Conservation (phyloP, 1,140 invertebrate species). For the Rhopalosiphum padi region DNA sequence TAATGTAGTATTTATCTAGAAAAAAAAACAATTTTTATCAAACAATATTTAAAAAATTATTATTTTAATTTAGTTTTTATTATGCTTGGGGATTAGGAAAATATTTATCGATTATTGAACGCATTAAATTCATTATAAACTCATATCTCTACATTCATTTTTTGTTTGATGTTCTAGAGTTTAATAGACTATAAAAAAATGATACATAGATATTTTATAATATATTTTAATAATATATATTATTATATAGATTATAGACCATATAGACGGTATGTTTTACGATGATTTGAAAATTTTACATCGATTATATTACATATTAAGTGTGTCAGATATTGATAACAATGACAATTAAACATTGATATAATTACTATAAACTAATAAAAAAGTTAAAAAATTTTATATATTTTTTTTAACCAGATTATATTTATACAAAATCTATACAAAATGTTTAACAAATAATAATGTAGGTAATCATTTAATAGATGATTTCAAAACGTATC, state of each 20-base stretch:
- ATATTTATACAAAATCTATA: no score
- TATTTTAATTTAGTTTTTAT: not conserved
- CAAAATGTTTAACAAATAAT: no score
- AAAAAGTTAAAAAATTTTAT: not conserved
- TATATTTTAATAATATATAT: no score
- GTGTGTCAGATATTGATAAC: no score
- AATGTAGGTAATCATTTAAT: no score
- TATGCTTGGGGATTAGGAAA: not conserved
- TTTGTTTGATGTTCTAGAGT: not conserved
- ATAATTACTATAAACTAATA: not conserved
- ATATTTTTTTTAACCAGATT: not conserved
- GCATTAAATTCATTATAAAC: not conserved
- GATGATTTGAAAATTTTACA: no score
- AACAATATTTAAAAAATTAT: not conserved
- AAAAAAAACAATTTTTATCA: not conserved
- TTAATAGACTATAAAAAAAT: not conserved
- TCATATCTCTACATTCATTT: not conserved
- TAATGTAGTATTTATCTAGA: not conserved
- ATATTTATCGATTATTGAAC: not conserved
- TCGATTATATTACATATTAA: no score
- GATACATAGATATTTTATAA: no score
- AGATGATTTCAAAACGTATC: no score
- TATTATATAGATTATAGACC: no score
- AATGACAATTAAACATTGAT: no score
- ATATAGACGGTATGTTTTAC: no score